Conservation (phyloP, 2,113 vertebrate genomes). For the Rhinolophus sinicus region DNA sequence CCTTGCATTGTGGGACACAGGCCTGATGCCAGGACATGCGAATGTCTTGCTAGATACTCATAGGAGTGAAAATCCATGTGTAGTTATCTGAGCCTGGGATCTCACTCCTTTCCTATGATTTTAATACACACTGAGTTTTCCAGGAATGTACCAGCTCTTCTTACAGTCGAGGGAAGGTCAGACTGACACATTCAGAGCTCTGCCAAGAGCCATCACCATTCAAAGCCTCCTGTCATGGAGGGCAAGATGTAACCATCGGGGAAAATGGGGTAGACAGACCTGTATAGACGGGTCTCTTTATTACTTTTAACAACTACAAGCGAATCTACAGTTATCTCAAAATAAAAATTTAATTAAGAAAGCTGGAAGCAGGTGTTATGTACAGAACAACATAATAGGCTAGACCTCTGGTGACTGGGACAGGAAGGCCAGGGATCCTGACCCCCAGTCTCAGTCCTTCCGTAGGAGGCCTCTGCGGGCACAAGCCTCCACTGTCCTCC, state of each 20-base stretch:
- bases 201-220: slow-evolving; percentile 27
- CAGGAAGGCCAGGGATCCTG: background rate
- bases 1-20: too few species aligned
- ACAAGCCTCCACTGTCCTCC: background rate
- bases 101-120: background rate
- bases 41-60: background rate
- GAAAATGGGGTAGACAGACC: background rate
- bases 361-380: background rate
- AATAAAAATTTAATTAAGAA: background rate
- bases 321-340: background rate
- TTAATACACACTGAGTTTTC: background rate
- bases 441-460: background rate
- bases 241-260: background rate
- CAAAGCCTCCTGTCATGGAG: fast-evolving
- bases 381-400: background rate
- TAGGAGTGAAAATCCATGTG: fast-evolving
- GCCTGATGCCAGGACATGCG: fast-evolving
- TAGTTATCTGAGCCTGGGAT: background rate
- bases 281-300: background rate
- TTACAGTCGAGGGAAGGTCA: background rate
- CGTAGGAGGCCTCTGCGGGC: background rate
- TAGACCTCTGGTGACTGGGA: background rate
- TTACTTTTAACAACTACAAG: background rate
- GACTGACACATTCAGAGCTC: background rate
- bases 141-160: background rate